A percentile compares a stretch with the other conserved stretches of the same genome.
phyloP scores from a whole-genome alignment of 2,797 vertebrate species.

The Emys orbicularis region DNA sequence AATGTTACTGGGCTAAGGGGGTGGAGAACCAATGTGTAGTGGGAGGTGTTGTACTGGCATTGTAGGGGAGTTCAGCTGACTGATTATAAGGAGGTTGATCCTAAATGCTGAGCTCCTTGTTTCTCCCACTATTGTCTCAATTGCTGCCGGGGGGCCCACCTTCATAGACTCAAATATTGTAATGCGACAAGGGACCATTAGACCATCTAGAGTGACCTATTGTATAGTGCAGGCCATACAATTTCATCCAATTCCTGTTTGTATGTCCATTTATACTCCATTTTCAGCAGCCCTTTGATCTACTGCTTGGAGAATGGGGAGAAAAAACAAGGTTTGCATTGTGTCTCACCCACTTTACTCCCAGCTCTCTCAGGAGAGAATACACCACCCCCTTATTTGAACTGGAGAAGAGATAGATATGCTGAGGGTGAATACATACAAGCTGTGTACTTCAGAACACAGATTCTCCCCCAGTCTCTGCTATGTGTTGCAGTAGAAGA shows the following conservation, averaged over 20 bases:
- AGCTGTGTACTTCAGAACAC: not conserved
- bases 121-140: not conserved
- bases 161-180: not conserved
- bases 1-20: not conserved
- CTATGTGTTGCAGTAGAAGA: not conserved
- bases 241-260: not conserved
- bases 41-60: not conserved
- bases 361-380: not conserved
- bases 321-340: not conserved
- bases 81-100: not conserved
- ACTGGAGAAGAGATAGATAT: not conserved
- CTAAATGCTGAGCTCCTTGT: not conserved
- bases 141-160: not conserved
- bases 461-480: not conserved
- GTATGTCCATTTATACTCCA: not conserved
- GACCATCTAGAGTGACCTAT: not conserved
- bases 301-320: conserved; percentile 11
- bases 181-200: not conserved
- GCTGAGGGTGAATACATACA: not conserved
- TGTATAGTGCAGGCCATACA: not conserved
- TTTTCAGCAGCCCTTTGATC: conserved; percentile 7
- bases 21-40: not conserved
- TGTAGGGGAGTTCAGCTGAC: not conserved
- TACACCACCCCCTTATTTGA: not conserved
- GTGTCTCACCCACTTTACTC: not conserved